Conservation (phyloP, 92 coral and sea anemone species). For the Galaxea fascicularis region DNA sequence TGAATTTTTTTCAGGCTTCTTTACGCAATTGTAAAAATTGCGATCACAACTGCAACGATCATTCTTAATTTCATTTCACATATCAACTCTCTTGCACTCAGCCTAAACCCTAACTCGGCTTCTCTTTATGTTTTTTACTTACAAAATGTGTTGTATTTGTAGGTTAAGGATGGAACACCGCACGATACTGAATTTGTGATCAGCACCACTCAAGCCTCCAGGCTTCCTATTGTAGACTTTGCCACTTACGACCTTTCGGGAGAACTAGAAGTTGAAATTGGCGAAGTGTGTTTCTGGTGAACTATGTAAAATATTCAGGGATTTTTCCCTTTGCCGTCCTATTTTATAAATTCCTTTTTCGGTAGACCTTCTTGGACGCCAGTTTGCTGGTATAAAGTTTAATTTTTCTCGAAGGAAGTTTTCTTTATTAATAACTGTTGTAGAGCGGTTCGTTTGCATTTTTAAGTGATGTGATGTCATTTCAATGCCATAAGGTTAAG, state of each 20-base stretch:
- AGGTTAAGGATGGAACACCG: constrained; percentile 70
- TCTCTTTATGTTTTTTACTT: no score
- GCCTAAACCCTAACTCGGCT: no score
- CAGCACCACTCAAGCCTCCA: constrained; percentile 76
- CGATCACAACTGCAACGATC: no score
- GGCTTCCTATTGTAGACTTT: constrained; percentile 91
- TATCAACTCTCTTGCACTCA: no score
- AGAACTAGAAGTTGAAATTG: constrained; percentile 90
- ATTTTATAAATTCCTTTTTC: constrained; percentile 9
- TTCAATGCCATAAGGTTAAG: not conserved
- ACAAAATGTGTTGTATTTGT: not conserved
- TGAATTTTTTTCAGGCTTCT: no score
- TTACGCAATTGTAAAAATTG: no score
- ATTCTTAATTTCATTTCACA: no score
- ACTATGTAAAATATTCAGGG: constrained; percentile 41
- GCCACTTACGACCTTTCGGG: constrained; percentile 84
- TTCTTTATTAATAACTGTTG: constrained; percentile 9
- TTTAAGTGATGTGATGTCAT: not conserved
- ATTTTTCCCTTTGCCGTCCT: constrained; percentile 10
- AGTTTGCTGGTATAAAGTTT: not conserved
- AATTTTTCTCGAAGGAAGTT: not conserved
- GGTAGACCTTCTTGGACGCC: constrained; percentile 13
- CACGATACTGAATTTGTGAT: constrained; percentile 79
- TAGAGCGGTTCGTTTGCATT: not conserved
- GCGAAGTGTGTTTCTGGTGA: constrained; percentile 93